Base-by-base conservation (phyloP, 2,797 vertebrate genomes). In the Enoplosus armatus region DNA sequence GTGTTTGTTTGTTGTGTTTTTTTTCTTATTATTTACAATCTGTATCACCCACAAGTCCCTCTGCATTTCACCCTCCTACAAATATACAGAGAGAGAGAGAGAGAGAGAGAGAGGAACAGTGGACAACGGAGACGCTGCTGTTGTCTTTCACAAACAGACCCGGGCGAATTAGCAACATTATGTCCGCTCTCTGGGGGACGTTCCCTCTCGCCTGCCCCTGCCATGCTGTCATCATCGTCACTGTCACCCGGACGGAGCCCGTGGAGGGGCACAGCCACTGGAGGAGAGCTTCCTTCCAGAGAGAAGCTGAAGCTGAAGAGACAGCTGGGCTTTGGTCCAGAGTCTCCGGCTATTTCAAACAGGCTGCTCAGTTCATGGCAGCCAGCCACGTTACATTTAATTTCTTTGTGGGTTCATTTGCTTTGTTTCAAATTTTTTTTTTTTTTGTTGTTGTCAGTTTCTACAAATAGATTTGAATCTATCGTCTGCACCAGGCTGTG, bases 21-120 rank as follows among this genome's bases (percentile, higher is more conserved):
- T 83, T 76, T 33, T 59, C 72, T 90, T 85, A 64, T 91, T 90
- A 87, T 91, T 79, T 87, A 86, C 75, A 76, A 88, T 91, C 68
- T 84, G 59, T 43, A 82, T 88, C 81, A 84, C 61, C 76, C 66
- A 9, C 31, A 79, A 71, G 53, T 76, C 68, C 39, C 27, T 27
- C 29, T 79, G 56, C 15, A 50, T 66, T 59, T 59, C 24, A 37
- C 55, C 65, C n/a, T 22, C 18, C 53, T 66, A 26, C 53, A 72
- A 29, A 58, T 31, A 31, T 9, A 58, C 26, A 72, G 29, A 50
- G 24, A 75, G 60, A n/a, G n/a, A n/a, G n/a, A n/a, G n/a, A n/a
- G n/a, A n/a, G n/a, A n/a, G 6, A 5, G 3, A 50, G 54, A 53
- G 51, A 69, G 27, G 45, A 65, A 22, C n/a, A 9, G 50, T 3